Base-by-base conservation (phyloP, 1,140 invertebrate species). In the Lasioglossum baleicum region DNA sequence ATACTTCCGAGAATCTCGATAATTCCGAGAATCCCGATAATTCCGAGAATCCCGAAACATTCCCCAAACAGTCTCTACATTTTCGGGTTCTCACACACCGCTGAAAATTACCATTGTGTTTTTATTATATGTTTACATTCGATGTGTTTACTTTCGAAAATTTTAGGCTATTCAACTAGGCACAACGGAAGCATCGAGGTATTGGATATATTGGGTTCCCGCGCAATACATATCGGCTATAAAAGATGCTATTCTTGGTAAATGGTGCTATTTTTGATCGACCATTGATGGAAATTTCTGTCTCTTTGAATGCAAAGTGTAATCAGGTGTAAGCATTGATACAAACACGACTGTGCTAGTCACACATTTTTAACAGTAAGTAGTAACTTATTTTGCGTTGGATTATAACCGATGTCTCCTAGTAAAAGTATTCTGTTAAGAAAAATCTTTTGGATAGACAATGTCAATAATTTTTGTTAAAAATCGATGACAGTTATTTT, bases 161-260 rank as follows among this genome's bases (percentile, higher is more conserved):
- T 72, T 42, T 1, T 88, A 97, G 96, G 96, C 95, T 68, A 94
- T 98, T 75, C 97, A 98, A 93, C 92, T 98, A 83, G 97, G 97
- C 40, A 95, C 97, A 17, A 98, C 97, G 11, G 97, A 98, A 93
- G 97, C 97, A 15, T 98, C 97, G 44, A 93, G 96, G 82, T 98
- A 98, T 93, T 99, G 97, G 97, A 95, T 99, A 67, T 98, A 99
- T 92, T 99, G 98, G 98, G 97, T 99, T 60, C 98, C 98, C 63
- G 97, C 97, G 42, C 96, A 97, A 90, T 99, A 98, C 92, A 95
- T 98, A 76, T 96, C 97, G 88, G 97, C 98, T 74, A 98, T 99
- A 88, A 98, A 98, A 94, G 97, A 98, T 89, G 96, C 97, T 70
- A 95, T 98, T 82, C 94, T 98, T 56, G 97, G 97, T 71, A 97